Evolutionary conservation across 2,797 vertebrate genomes (phyloP).

Genomic region (Podargus strigoides): DNA sequence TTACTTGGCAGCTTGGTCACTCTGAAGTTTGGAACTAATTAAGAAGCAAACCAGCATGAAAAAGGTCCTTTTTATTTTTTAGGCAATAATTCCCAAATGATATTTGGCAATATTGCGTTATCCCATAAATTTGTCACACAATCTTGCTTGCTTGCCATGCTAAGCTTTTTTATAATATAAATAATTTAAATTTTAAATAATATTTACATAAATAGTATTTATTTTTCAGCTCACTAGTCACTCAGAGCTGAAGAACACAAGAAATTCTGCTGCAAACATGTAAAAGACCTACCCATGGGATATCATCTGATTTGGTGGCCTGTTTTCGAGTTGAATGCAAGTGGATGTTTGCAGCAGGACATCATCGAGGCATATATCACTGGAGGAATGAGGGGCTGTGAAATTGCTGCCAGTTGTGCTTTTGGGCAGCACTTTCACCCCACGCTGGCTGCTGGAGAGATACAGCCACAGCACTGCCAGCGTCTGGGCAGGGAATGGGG

Average conservation of each 20-base stretch:
- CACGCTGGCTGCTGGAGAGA: not conserved
- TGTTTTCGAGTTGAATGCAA: not conserved
- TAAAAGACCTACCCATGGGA: not conserved
- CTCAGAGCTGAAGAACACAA: not conserved
- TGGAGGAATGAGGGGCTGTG: not conserved
- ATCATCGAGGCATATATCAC: not conserved
- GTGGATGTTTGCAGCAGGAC: not conserved
- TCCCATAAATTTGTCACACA: not conserved
- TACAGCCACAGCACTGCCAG: not conserved
- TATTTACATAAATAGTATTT: no score
- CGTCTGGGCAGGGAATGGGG: rapidly evolving
- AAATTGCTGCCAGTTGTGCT: rapidly evolving
- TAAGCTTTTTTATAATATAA: no score
- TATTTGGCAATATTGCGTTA: not conserved
- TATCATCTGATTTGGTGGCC: not conserved
- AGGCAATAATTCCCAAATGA: not conserved
- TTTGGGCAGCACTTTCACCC: rapidly evolving
- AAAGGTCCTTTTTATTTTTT: not conserved
- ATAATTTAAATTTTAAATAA: no score
- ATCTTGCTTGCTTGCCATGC: not conserved
- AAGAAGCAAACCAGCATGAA: not conserved
- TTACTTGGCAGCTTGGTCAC: conserved; percentile 4
- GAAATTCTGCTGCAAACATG: not conserved
- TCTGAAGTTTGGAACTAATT: conserved; percentile 24
- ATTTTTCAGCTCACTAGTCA: not conserved